phyloP scores from a whole-genome alignment of 2,113 vertebrate genomes.

The Rhynchomys soricoides region DNA sequence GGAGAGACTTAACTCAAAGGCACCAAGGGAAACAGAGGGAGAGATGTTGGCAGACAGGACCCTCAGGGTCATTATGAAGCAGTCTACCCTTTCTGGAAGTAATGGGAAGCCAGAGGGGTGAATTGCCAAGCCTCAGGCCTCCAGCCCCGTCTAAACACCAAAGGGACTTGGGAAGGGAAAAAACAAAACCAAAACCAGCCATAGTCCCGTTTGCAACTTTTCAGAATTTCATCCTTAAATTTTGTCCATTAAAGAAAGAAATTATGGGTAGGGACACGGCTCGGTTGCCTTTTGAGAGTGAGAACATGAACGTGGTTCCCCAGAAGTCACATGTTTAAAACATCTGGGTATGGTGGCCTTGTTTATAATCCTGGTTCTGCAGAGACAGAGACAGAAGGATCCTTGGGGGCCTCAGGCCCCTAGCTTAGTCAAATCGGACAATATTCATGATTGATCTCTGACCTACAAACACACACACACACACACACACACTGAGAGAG shows the following conservation, averaged over 20 bases:
- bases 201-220: not conserved
- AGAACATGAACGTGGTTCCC: not conserved
- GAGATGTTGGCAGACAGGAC: too few relatives aligned
- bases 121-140: rapidly evolving
- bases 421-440: not conserved
- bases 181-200: too few relatives aligned
- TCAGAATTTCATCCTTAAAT: not conserved
- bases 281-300: not conserved
- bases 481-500: not conserved
- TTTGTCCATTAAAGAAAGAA: not conserved
- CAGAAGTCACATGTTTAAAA: not conserved
- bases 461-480: not conserved
- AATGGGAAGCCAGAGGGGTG: not conserved
- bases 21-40: rapidly evolving
- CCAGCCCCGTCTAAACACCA: not conserved
- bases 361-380: not conserved
- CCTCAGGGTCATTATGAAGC: not conserved
- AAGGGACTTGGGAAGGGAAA: not conserved
- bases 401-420: too few relatives aligned
- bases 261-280: not conserved
- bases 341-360: not conserved
- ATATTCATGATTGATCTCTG: not conserved
- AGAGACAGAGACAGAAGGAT: not conserved
- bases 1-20: not conserved
- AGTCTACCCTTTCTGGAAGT: not conserved